Base-by-base conservation (phyloP, 2,113 vertebrate genomes). In the Sus scrofa region DNA sequence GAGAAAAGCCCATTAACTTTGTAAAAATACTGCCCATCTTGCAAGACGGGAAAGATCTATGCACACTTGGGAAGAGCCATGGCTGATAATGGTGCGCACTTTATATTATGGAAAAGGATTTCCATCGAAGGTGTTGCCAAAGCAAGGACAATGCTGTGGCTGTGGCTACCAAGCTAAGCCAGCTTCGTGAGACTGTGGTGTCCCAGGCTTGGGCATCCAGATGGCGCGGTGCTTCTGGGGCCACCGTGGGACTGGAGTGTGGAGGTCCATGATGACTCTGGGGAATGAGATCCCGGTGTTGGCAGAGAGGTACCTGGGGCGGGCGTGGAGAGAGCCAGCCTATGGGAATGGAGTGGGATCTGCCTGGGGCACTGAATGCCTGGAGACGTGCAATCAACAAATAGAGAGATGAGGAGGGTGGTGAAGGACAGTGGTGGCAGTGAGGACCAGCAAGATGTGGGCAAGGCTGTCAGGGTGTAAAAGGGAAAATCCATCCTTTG, bases 371-470 rank as follows among this genome's bases (percentile, higher is more conserved):
- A 10, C 4, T 7, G 37, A 58, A n/a, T 9, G 56, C 85, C 52
- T 15, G 11, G 19, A 8, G 20, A 39, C 6, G 0, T 3, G 39
- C 50, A 7, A 1, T 1, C 0, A 16, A 6, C 44, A 78, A 16
- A 30, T 12, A 1, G 65, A 65, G 22, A 30, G n/a, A 50, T 0
- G 19, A 27, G 10, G 26, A 15, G 56, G 24, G 75, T 1, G 26
- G 70, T n/a, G 90, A 26, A 32, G 34, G 1, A 13, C 6, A 16
- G 50, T 4, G 32, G 44, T 18, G 15, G 50, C 26, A 0, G 4
- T 12, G 32, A 56, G n/a, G 27, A 14, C 14, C 18, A 10, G 30
- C 7, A 18, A 67, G 24, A 11, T 13, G 5, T 22, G 32, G 68
- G 44, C n/a, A 1, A 26, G 15, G 37, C 9, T 2, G 15, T 39